These are phyloP conservation scores for Podabrus alpinus DNA, from an alignment of 2,888 invertebrate species.

Conservation along the genomic window DNA sequence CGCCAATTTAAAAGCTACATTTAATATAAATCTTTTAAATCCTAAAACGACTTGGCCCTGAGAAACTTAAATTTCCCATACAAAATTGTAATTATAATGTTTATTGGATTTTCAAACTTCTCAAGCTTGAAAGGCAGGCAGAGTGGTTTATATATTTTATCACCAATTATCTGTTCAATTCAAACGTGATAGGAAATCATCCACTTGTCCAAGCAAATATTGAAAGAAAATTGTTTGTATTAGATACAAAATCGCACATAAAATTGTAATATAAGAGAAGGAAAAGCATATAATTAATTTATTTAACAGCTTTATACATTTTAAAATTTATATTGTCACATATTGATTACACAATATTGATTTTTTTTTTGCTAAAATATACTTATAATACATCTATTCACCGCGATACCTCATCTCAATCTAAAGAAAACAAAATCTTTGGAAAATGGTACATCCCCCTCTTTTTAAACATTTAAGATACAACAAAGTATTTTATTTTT, in stretches of 20 bases:
- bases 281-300: constrained; percentile 50
- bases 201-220: background rate
- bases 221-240: background rate
- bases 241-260: background rate
- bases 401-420: background rate
- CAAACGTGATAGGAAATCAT: background rate
- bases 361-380: constrained; percentile 39
- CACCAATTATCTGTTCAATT: background rate
- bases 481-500: constrained; percentile 17
- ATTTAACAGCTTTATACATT: constrained; percentile 47
- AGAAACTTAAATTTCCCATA: background rate
- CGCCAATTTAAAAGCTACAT: no score
- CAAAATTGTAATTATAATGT: background rate
- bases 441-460: constrained; percentile 21
- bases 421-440: constrained; percentile 25
- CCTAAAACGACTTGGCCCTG: no score
- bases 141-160: background rate
- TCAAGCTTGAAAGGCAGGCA: background rate
- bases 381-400: constrained; percentile 28
- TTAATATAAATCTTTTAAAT: no score
- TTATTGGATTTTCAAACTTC: background rate
- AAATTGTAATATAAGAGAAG: background rate
- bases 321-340: constrained; percentile 52
- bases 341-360: constrained; percentile 47
- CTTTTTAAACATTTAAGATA: constrained; percentile 21